Evolutionary conservation across 2,113 vertebrate genomes (phyloP).

Genomic region (Oreamnos americanus): DNA sequence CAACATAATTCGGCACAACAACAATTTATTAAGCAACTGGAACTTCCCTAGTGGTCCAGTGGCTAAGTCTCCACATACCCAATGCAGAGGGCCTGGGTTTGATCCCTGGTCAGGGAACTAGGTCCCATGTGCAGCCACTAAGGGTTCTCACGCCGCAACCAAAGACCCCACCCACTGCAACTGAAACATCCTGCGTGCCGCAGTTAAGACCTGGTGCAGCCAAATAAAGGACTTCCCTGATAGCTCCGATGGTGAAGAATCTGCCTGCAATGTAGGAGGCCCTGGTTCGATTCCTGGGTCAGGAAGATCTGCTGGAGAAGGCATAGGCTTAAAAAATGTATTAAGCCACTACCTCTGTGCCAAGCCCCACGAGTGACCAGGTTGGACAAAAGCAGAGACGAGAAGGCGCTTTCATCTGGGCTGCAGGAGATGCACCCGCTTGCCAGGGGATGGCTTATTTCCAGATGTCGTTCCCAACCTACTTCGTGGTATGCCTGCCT

Average conservation of each 20-base stretch:
- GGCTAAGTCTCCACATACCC: neutral
- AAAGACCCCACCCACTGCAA: neutral
- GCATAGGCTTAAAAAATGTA: neutral
- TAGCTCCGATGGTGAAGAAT: neutral
- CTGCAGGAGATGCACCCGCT: neutral
- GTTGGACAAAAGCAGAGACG: neutral
- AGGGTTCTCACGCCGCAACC: neutral
- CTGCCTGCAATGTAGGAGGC: neutral
- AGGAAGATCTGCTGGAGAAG: neutral
- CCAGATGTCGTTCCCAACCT: neutral
- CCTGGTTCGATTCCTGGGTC: neutral
- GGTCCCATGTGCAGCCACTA: neutral
- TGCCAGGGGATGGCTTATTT: neutral
- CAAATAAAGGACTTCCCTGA: neutral
- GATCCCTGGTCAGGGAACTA: neutral
- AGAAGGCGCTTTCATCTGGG: neutral
- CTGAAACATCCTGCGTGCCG: neutral
- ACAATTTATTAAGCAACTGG: neutral
- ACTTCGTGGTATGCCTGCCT: accelerated
- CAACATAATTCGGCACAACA: neutral
- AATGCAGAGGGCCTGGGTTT: neutral
- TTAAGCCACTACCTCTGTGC: neutral
- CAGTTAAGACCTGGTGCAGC: neutral
- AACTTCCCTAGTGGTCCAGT: neutral
- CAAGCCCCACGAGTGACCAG: neutral